A percentile compares a stretch with the other conserved stretches of the same genome.
Conservation (phyloP, 2,797 vertebrate genomes). For the Merluccius polli region DNA sequence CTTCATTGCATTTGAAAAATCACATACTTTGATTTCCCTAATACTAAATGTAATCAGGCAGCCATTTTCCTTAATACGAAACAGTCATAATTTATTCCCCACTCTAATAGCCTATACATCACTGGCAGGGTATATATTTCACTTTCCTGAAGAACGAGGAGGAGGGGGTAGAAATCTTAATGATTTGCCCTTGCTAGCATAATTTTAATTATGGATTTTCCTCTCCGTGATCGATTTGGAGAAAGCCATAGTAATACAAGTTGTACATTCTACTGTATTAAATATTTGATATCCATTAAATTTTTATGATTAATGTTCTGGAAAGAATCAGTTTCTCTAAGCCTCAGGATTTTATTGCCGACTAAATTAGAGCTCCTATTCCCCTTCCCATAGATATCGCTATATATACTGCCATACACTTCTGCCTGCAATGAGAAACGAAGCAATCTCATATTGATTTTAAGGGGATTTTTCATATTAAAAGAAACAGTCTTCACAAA, state of each 20-base stretch:
- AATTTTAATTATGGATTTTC: constrained; percentile 84
- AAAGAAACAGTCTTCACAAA: constrained; percentile 40
- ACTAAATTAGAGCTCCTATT: constrained; percentile 76
- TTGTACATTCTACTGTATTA: constrained; percentile 81
- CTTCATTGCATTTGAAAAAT: constrained; percentile 57
- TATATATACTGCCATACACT: constrained; percentile 62
- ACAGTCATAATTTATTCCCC: constrained; percentile 73
- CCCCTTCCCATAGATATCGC: constrained; percentile 61
- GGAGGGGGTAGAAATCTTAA: constrained; percentile 75
- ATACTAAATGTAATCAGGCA: constrained; percentile 72
- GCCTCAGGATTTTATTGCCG: constrained; percentile 73
- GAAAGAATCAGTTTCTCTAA: constrained; percentile 79
- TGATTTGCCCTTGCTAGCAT: constrained; percentile 77
- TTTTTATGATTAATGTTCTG: constrained; percentile 80
- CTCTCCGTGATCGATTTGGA: constrained; percentile 77
- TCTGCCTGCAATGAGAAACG: constrained; percentile 65
- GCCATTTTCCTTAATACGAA: constrained; percentile 69
- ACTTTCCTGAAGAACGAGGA: constrained; percentile 71
- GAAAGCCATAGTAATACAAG: constrained; percentile 79
- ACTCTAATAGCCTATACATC: constrained; percentile 76
- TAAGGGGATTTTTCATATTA: constrained; percentile 47
- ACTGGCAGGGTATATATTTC: constrained; percentile 70
- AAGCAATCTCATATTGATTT: constrained; percentile 71
- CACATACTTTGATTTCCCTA: constrained; percentile 66
- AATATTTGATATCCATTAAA: constrained; percentile 83